These are phyloP conservation scores for Micropoecilia bifurca DNA, from an alignment of 2,797 vertebrate species.

Conservation along the genomic window DNA sequence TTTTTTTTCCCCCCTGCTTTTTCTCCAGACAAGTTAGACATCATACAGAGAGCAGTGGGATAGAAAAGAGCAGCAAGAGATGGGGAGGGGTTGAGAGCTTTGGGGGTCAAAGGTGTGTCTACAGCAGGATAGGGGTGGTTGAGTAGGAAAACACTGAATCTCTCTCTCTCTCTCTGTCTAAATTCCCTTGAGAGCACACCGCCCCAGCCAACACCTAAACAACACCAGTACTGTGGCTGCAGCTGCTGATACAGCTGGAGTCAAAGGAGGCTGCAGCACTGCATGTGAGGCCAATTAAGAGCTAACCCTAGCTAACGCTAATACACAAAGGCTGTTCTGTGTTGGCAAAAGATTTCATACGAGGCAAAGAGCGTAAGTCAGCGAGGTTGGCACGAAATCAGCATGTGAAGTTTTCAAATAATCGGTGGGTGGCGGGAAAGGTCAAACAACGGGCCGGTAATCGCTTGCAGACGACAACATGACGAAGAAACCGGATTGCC, in stretches of 20 bases:
- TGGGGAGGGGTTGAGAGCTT: conserved; percentile 24
- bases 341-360: conserved; percentile 13
- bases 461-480: neutral
- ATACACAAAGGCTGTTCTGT: conserved; percentile 18
- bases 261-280: conserved; percentile 22
- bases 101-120: conserved; percentile 72
- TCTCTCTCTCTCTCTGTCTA: conserved; percentile 8
- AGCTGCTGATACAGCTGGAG: conserved; percentile 65
- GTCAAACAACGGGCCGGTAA: neutral
- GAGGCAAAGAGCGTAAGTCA: conserved; percentile 3
- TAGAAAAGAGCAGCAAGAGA: conserved; percentile 68
- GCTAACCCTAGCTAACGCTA: conserved; percentile 34
- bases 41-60: conserved; percentile 57
- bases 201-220: conserved; percentile 54
- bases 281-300: conserved; percentile 33
- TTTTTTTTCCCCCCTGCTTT: conserved; percentile 14
- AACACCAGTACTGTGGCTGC: conserved; percentile 66
- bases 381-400: conserved; percentile 7
- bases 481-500: neutral
- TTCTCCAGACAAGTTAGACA: conserved; percentile 36
- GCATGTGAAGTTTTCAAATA: neutral
- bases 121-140: conserved; percentile 56
- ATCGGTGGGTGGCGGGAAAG: neutral
- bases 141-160: conserved; percentile 48
- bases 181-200: conserved; percentile 12